A percentile compares a stretch with the other conserved stretches of the same genome.
These are phyloP conservation scores for Botia kubotai DNA, from an alignment of 2,797 vertebrate genomes.

Conservation along the genomic window DNA sequence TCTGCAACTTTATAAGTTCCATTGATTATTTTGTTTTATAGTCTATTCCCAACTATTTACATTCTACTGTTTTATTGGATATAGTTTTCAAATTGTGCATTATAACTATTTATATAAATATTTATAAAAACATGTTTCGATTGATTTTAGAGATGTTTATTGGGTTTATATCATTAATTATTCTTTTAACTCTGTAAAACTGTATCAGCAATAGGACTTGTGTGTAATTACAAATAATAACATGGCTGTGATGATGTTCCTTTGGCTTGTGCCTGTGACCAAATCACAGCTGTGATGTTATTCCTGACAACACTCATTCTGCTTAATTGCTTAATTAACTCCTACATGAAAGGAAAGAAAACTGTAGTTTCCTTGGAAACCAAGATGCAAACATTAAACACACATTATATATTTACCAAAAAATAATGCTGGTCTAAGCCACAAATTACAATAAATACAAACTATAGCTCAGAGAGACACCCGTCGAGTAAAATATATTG, in stretches of 20 bases:
- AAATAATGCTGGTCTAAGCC: not conserved
- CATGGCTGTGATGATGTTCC: not conserved
- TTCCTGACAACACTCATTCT: not conserved
- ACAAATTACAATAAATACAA: constrained; percentile 5
- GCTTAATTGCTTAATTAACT: not conserved
- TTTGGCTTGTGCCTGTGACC: not conserved
- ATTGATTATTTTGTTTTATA: no score
- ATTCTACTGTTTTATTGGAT: no score
- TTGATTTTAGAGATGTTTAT: not conserved
- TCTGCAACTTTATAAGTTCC: no score
- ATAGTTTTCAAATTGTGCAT: no score
- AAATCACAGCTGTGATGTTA: constrained; percentile 24
- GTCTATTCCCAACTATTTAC: no score
- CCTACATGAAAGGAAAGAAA: not conserved
- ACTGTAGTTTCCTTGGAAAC: not conserved
- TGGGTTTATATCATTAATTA: not conserved
- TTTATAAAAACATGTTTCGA: not conserved
- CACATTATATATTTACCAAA: not conserved
- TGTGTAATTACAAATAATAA: not conserved
- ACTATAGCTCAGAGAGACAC: not conserved
- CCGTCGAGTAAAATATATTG: not conserved
- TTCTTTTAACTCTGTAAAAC: not conserved
- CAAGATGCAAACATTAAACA: not conserved
- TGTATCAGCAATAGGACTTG: not conserved
- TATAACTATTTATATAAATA: not conserved